Conservation (phyloP, 2,888 invertebrate genomes). For the Athalia circularis region DNA sequence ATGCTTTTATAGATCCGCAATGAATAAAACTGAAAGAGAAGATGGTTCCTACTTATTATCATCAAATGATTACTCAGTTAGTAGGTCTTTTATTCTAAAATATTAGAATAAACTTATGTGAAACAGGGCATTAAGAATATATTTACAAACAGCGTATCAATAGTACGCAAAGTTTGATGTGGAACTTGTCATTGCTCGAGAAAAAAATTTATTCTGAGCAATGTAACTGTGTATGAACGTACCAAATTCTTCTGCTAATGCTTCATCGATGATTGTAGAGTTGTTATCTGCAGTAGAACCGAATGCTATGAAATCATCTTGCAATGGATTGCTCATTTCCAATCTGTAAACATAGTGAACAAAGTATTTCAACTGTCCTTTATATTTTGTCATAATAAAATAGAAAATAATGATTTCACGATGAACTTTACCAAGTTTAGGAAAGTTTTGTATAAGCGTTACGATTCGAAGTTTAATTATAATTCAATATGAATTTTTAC, state of each 20-base stretch:
- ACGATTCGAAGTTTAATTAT: no score
- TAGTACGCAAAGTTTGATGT: not conserved
- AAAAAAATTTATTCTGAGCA: not conserved
- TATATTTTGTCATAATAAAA: not conserved
- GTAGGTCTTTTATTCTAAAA: not conserved
- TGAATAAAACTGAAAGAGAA: constrained; percentile 8
- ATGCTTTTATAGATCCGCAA: constrained; percentile 42
- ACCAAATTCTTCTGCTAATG: constrained; percentile 64
- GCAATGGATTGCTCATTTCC: constrained; percentile 73
- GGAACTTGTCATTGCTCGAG: not conserved
- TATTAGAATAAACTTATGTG: no score
- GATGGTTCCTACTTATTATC: not conserved
- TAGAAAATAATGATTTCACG: no score
- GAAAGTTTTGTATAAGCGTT: no score
- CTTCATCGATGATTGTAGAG: constrained; percentile 51
- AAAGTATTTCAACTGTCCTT: constrained; percentile 1
- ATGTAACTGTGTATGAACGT: constrained; percentile 50
- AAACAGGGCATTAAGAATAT: no score
- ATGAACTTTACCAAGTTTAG: no score
- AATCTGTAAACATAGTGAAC: constrained; percentile 61
- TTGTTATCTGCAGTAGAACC: constrained; percentile 59
- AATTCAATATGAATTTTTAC: no score
- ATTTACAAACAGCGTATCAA: no score
- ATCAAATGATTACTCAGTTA: not conserved
- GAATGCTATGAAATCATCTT: constrained; percentile 70